phyloP scores from a whole-genome alignment of 2,888 invertebrate genomes.

The Lamellibrachia columna region DNA sequence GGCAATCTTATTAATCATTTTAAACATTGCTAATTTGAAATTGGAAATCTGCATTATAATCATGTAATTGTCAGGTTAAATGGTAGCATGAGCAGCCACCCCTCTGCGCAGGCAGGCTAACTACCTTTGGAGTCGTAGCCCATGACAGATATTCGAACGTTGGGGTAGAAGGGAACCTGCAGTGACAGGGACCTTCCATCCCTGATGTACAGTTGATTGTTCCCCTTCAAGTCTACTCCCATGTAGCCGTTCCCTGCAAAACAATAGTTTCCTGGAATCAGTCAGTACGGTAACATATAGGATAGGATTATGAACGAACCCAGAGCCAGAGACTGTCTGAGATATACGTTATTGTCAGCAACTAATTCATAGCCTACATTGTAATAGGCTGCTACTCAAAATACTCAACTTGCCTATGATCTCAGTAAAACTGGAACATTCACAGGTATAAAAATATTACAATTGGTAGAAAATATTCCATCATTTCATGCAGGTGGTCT shows the following conservation, averaged over 20 bases:
- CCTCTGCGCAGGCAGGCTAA: background rate
- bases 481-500: no score
- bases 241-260: conserved; percentile 59
- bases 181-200: conserved; percentile 54
- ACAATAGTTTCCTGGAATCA: no score
- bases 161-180: conserved; percentile 57
- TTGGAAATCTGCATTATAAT: background rate
- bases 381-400: no score
- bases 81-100: background rate
- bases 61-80: background rate
- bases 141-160: conserved; percentile 48
- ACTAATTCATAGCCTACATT: no score
- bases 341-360: no score
- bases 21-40: background rate
- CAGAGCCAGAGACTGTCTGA: no score
- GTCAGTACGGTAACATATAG: background rate
- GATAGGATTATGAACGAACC: background rate
- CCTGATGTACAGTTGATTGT: conserved; percentile 54
- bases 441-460: no score
- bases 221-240: conserved; percentile 51
- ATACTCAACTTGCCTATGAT: no score
- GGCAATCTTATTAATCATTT: no score
- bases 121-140: conserved; percentile 41
- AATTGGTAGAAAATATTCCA: no score
- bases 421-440: no score